Base-by-base conservation (phyloP, 1,140 invertebrate species). In the Bicyclus anynana region DNA sequence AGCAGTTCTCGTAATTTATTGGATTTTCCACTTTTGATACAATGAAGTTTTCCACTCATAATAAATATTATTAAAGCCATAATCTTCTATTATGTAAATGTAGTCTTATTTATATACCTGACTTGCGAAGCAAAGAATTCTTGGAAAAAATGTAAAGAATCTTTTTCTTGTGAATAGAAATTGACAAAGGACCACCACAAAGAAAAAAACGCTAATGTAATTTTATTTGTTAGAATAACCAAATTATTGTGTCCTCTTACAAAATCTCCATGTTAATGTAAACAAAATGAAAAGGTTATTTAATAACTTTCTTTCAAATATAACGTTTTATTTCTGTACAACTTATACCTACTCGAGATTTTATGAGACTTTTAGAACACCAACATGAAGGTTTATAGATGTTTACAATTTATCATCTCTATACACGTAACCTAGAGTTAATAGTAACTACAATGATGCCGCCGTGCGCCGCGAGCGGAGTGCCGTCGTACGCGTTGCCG, bases 391-490 rank as follows among this genome's bases (percentile, higher is more conserved):
- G n/a, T n/a, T n/a, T n/a, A n/a, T n/a, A n/a, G n/a, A n/a, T n/a
- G n/a, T n/a, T n/a, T n/a, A n/a, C n/a, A n/a, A n/a, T n/a, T n/a
- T n/a, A n/a, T n/a, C n/a, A n/a, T n/a, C 98, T 98, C 79, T 99
- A 92, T 67, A 98, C 94, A 55, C 98, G 98, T 54, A 99, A 93
- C 71, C 98, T 93, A 92, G 98, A 99, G 92, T 99, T 99, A 77
- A 99, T 94, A 67, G 97, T 97, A 77, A 99, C 95, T 59, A 99
- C 97, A 76, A 99, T 95, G 74, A 99, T 93, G 78, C 96, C 94
- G 57, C 97, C 95, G 72, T 96, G 94, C 55, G 96, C 94, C 53
- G 97, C 95, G 44, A 99, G 89, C 20, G 97, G 94, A 52, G 95
- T 97, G 53, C 97, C 97, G 85, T 99, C 97, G n/a, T n/a, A n/a